Evolutionary conservation across 1,140 invertebrate species (phyloP), one percentile per base, ranked within the genome.

Genomic region (Lordiphosa collinella): DNA sequence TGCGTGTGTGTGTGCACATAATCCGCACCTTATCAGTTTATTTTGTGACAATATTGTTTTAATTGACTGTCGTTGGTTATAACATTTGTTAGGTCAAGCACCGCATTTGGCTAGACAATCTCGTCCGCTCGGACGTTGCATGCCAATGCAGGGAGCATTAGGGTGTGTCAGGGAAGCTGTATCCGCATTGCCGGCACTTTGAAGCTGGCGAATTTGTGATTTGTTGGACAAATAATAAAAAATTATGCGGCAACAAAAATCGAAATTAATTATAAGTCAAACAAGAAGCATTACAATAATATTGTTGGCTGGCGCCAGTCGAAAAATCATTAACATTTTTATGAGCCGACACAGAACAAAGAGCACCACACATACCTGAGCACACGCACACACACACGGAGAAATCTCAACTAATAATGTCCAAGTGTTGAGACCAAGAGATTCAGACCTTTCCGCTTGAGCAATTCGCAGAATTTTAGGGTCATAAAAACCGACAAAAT

Each of bases 181-280:
- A 80, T 80, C 76, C 76, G 76, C 66, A 47, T 84, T 70, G 38
- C 67, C 75, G 78, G 76, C 57, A 49, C 76, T 82, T 82, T 82
- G 71, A 76, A 82, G 75, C 50, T 71, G 66, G 67, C 67, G 35
- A 70, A 69, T 51, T 59, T 54, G n/a, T 69, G 54, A 36, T 47
- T 52, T 46, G 25, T 34, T 59, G 54, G 25, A 73, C 72, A 75
- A 76, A 78, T 78, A 76, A 78, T 78, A 76, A 67, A 72, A 78
- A 75, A 79, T 80, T 82, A 84, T 79, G 75, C 70, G 65, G 57
- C 50, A 38, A 53, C 12, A 65, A 48, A 64, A 70, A 84, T 84
- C 63, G 53, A 82, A 82, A 82, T 82, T 82, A 82, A 82, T 82
- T 82, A 84, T 82, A 82, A 82, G 73, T 82, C 78, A 82, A 82